Conservation (phyloP, 2,113 vertebrate genomes). For the Gobius niger region DNA sequence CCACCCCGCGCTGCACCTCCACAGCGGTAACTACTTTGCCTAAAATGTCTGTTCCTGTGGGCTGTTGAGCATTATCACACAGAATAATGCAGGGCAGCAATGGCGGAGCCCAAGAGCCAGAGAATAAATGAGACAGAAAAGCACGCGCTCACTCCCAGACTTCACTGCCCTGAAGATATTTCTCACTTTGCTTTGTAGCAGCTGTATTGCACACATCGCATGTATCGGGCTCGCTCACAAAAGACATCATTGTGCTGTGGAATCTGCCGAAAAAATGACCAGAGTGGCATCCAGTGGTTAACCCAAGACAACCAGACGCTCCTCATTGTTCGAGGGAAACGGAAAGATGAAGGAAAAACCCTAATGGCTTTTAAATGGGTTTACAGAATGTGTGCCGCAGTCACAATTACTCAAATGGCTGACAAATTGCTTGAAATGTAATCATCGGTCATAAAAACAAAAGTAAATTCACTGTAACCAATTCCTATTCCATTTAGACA, state of each 20-base stretch:
- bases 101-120: conserved; percentile 8
- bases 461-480: conserved; percentile 4
- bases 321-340: background rate
- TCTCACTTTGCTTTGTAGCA: conserved; percentile 20
- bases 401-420: conserved; percentile 10
- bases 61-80: background rate
- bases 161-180: conserved; percentile 12
- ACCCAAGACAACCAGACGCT: conserved; percentile 16
- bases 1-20: background rate
- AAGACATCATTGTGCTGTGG: conserved; percentile 14
- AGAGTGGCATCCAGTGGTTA: conserved; percentile 23
- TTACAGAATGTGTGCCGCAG: conserved; percentile 1
- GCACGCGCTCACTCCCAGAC: conserved; percentile 3
- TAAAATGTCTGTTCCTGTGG: conserved; percentile 17
- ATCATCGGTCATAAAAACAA: conserved; percentile 11
- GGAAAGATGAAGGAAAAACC: background rate
- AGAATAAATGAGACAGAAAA: conserved; percentile 16
- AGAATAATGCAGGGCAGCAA: conserved; percentile 10
- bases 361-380: conserved; percentile 14
- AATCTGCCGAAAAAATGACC: conserved; percentile 12
- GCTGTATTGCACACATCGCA: conserved; percentile 5
- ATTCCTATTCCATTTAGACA: background rate
- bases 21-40: conserved; percentile 3
- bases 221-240: conserved; percentile 14
- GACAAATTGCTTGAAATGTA: conserved; percentile 12